These are phyloP conservation scores for Neosilurus hyrtlii DNA, from an alignment of 2,797 vertebrate species.

Conservation along the genomic window DNA sequence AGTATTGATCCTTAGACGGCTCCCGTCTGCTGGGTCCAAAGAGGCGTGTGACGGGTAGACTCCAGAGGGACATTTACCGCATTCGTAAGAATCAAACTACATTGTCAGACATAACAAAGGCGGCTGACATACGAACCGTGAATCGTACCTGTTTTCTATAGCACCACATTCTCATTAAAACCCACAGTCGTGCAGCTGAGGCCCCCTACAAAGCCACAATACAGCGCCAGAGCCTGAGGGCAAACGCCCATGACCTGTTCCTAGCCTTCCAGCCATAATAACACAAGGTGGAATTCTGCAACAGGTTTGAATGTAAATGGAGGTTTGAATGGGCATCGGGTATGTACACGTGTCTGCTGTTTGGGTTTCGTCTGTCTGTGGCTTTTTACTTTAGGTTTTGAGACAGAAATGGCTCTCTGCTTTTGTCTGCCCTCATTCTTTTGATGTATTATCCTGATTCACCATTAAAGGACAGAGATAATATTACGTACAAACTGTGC, in stretches of 20 bases:
- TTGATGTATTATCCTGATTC: conserved; percentile 46
- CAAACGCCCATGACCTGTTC: conserved; percentile 76
- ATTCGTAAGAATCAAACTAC: conserved; percentile 63
- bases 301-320: conserved; percentile 75
- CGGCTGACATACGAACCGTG: conserved; percentile 72
- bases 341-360: conserved; percentile 52
- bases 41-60: conserved; percentile 54
- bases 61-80: conserved; percentile 62
- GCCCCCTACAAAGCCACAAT: conserved; percentile 75
- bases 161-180: conserved; percentile 79
- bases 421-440: conserved; percentile 45
- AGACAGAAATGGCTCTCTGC: conserved; percentile 39
- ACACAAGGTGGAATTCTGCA: conserved; percentile 63
- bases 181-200: conserved; percentile 76
- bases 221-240: conserved; percentile 71
- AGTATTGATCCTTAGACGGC: conserved; percentile 55
- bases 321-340: conserved; percentile 52
- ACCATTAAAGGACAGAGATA: conserved; percentile 47
- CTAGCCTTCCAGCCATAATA: conserved; percentile 71
- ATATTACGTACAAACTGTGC: conserved; percentile 54
- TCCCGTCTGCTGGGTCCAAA: conserved; percentile 52
- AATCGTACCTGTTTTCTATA: conserved; percentile 75
- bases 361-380: conserved; percentile 44
- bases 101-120: conserved; percentile 78
- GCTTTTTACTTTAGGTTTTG: conserved; percentile 46